phyloP scores from a whole-genome alignment of 2,888 invertebrate species.

The Lasius platythorax region DNA sequence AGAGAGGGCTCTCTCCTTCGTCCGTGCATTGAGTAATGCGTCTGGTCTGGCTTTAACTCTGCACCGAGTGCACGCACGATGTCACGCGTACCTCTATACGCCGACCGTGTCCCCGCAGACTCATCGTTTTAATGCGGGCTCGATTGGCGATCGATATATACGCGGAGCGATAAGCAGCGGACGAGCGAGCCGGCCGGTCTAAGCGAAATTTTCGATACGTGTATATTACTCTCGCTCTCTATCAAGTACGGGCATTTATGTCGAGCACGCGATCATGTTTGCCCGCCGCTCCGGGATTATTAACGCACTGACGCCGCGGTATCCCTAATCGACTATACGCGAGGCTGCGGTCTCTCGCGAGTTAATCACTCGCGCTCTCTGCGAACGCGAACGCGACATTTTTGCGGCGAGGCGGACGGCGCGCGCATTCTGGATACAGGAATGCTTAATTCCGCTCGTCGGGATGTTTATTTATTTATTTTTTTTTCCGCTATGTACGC shows the following conservation, averaged over 20 bases:
- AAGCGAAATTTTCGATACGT: constrained; percentile 47
- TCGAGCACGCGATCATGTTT: constrained; percentile 54
- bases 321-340: constrained; percentile 36
- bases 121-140: constrained; percentile 78
- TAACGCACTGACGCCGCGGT: constrained; percentile 38
- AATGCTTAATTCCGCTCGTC: constrained; percentile 20
- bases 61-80: constrained; percentile 52
- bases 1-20: constrained; percentile 58
- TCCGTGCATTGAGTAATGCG: constrained; percentile 74
- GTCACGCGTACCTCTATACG: constrained; percentile 29
- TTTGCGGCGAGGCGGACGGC: constrained; percentile 23
- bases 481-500: not conserved
- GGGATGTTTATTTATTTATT: not conserved
- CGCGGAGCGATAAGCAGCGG: constrained; percentile 61
- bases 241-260: constrained; percentile 12
- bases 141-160: constrained; percentile 67
- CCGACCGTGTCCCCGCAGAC: constrained; percentile 66
- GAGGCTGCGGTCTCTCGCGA: constrained; percentile 41
- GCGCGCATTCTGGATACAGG: constrained; percentile 12
- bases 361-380: constrained; percentile 54
- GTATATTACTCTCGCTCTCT: not conserved
- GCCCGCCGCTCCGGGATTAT: constrained; percentile 38
- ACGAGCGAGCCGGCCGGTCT: not conserved
- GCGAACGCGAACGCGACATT: constrained; percentile 45
- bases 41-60: constrained; percentile 66